phyloP scores from a whole-genome alignment of 2,113 vertebrate species.

The Cygnus atratus region DNA sequence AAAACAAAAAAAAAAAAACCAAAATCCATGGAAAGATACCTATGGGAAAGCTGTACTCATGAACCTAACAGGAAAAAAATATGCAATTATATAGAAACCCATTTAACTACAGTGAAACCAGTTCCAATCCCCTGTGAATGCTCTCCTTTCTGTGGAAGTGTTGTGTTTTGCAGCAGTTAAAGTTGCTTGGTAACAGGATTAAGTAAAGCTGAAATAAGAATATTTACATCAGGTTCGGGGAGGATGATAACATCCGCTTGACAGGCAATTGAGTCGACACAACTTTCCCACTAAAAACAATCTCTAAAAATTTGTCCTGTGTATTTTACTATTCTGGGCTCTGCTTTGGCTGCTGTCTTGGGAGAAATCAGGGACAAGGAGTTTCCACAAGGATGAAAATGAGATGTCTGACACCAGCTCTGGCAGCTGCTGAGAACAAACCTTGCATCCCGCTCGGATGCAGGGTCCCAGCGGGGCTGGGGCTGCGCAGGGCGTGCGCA shows the following conservation, averaged over 20 bases:
- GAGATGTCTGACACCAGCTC: background rate
- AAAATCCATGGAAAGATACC: too few relatives aligned
- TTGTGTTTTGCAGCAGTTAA: background rate
- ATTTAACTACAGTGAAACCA: background rate
- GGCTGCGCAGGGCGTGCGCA: rapidly evolving
- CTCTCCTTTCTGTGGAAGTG: background rate
- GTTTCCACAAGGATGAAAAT: background rate
- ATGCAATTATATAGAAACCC: background rate
- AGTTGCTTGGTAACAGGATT: background rate
- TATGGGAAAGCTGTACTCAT: background rate
- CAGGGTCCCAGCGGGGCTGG: background rate
- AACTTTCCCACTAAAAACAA: background rate
- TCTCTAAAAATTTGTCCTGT: background rate
- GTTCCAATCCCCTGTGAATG: rapidly evolving
- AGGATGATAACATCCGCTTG: background rate
- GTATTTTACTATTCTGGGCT: background rate
- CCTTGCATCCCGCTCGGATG: rapidly evolving
- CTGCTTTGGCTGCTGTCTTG: background rate
- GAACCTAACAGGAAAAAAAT: background rate
- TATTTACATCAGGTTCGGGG: background rate
- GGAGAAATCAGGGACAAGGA: background rate
- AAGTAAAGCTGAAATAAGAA: background rate
- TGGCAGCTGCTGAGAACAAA: background rate
- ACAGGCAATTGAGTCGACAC: background rate
- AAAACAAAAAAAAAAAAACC: too few relatives aligned